Evolutionary conservation across 2,888 invertebrate genomes (phyloP).

Genomic region (Pogonocherus hispidulus): DNA sequence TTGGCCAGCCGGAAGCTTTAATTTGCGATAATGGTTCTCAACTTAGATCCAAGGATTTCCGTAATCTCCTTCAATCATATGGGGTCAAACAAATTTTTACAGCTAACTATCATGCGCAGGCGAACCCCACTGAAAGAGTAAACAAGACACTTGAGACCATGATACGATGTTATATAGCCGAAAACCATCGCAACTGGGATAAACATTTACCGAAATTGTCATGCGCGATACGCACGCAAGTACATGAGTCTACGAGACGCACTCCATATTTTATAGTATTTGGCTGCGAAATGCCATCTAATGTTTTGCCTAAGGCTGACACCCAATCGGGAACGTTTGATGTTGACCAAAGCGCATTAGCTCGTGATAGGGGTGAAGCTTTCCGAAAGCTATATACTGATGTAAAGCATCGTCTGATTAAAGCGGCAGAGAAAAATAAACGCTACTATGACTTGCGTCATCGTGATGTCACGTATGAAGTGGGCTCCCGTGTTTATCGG

Average conservation of each 20-base stretch:
- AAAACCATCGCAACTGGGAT: neutral
- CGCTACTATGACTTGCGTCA: neutral
- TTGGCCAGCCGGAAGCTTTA: no score
- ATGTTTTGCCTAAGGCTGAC: neutral
- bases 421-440: neutral
- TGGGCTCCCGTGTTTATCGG: neutral
- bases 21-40: no score
- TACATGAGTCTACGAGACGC: no score
- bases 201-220: no score
- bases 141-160: neutral
- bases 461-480: neutral
- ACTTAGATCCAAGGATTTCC: no score
- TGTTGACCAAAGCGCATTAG: no score
- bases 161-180: neutral
- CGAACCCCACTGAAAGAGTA: neutral
- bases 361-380: neutral
- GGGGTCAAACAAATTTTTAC: no score
- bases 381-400: neutral
- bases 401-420: neutral
- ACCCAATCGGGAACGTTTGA: no score
- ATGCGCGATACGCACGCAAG: no score
- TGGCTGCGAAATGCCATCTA: no score
- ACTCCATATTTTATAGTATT: no score
- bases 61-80: no score
- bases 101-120: neutral